Evolutionary conservation across 2,797 vertebrate genomes (phyloP).

Genomic region (Sebastes nivosus): DNA sequence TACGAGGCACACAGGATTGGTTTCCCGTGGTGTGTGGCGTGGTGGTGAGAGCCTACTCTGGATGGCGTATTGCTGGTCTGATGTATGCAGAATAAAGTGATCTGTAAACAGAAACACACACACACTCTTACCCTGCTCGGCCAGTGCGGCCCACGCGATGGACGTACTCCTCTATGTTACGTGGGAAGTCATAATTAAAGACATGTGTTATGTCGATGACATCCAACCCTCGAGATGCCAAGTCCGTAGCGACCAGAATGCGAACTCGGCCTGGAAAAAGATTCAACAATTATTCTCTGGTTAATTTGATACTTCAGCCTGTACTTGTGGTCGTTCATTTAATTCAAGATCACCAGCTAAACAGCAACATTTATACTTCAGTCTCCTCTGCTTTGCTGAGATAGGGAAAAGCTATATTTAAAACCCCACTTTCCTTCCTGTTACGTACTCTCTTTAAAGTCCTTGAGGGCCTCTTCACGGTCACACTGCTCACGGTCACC

Average conservation of each 20-base stretch:
- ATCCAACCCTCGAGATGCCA: constrained; percentile 95
- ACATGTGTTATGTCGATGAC: constrained; percentile 94
- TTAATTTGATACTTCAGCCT: not conserved
- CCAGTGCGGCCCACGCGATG: constrained; percentile 96
- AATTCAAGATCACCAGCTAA: too few species aligned
- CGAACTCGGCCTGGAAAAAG: constrained; percentile 86
- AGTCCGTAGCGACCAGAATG: constrained; percentile 94
- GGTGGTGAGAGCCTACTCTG: too few species aligned
- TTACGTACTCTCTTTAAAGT: constrained; percentile 90
- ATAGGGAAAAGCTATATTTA: not conserved
- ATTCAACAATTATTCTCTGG: not conserved
- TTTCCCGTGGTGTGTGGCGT: too few species aligned
- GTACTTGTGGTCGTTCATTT: not conserved
- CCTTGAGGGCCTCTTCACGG: constrained; percentile 92
- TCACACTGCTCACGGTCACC: constrained; percentile 93
- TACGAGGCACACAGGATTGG: too few species aligned
- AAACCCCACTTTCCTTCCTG: not conserved
- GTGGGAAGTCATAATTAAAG: constrained; percentile 95
- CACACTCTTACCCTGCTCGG: constrained; percentile 89
- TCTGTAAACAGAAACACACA: not conserved
- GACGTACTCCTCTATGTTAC: constrained; percentile 96
- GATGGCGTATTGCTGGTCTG: too few species aligned
- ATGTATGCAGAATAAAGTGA: not conserved
- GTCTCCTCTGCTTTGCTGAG: not conserved
- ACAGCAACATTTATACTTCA: not conserved